Evolutionary conservation across 1,140 invertebrate species (phyloP), one percentile per base, ranked within the genome.

Genomic region (Drosophila dunni): DNA sequence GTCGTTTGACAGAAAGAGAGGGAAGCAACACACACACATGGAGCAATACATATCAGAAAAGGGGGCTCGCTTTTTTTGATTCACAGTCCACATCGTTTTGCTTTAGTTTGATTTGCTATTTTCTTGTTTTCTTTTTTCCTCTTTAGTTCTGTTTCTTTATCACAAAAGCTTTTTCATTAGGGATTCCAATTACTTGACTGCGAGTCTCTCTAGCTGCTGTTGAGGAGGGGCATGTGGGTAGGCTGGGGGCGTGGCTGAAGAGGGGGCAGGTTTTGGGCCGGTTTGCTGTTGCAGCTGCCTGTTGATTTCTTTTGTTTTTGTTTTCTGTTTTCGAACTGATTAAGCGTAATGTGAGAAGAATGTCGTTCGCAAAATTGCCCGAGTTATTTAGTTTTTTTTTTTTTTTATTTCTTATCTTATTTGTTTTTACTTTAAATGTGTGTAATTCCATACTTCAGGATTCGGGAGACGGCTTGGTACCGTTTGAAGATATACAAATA

Each of bases 61-160:
- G 76, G 83, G 72, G 83, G 83, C 83, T 88, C 84, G 83, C 67
- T 88, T 79, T 51, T 71, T 82, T 68, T 77, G 74, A 78, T 84
- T 85, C 78, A 33, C 74, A 51, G 63, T 62, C 54, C 54, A 46
- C 40, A 63, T 62, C 50, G 38, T 48, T 63, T 78, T 75, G 61
- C 61, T 68, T 65, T 61, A 40, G 56, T 65, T 66, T 54, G 54
- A 67, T 78, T 77, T 78, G 64, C 53, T 24, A 56, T 54, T 67
- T 64, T 51, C 42, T 56, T n/a, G n/a, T 68, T 67, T 71, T 66
- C 2, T 3, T 29, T 29, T 6, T 6, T 29, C 6, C 24, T 29
- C 24, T 29, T 29, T 29, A 20, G 24, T 29, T 29, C 36, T 17
- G 11, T 53, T 29, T 48, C 40, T 63, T 17, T 69, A 56, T 70